Conservation (phyloP, 2,888 invertebrate genomes). For the Cataglyphis cursor region DNA sequence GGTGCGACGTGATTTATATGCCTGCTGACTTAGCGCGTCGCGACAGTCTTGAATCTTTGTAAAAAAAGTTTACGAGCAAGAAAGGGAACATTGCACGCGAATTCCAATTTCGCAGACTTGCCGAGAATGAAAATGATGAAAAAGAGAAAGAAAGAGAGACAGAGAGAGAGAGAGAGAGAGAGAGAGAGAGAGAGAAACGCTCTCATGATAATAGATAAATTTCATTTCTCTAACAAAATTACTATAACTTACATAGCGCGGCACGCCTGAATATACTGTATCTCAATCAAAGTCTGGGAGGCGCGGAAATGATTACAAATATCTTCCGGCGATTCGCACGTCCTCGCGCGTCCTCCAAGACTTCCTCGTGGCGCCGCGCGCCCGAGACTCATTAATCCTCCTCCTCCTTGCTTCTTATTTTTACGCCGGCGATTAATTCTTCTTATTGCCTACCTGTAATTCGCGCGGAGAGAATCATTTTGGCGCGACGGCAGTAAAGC, state of each 20-base stretch:
- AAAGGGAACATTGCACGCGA: too few relatives aligned
- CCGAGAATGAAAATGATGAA: conserved; percentile 3
- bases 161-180: neutral
- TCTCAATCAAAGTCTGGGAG: conserved; percentile 31
- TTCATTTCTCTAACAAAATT: neutral
- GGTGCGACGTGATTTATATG: conserved; percentile 76
- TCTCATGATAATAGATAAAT: conserved; percentile 37
- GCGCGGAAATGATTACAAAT: conserved; percentile 56
- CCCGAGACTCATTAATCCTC: conserved; percentile 49
- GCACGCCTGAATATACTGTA: conserved; percentile 1
- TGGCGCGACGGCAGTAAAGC: conserved; percentile 54
- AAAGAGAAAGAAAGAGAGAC: neutral
- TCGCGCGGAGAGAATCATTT: conserved; percentile 56
- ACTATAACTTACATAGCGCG: neutral
- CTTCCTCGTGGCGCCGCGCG: conserved; percentile 38
- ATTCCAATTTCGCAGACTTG: neutral
- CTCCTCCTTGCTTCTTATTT: conserved; percentile 44
- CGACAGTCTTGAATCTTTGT: neutral
- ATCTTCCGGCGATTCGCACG: conserved; percentile 54
- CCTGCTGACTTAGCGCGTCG: conserved; percentile 61
- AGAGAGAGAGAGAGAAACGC: neutral
- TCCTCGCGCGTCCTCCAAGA: conserved; percentile 41
- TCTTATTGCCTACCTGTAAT: conserved; percentile 53
- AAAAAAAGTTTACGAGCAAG: conserved; percentile 8
- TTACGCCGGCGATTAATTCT: conserved; percentile 51